Base-by-base conservation (phyloP, 2,888 invertebrate genomes). In the Drosophila nigricruria region DNA sequence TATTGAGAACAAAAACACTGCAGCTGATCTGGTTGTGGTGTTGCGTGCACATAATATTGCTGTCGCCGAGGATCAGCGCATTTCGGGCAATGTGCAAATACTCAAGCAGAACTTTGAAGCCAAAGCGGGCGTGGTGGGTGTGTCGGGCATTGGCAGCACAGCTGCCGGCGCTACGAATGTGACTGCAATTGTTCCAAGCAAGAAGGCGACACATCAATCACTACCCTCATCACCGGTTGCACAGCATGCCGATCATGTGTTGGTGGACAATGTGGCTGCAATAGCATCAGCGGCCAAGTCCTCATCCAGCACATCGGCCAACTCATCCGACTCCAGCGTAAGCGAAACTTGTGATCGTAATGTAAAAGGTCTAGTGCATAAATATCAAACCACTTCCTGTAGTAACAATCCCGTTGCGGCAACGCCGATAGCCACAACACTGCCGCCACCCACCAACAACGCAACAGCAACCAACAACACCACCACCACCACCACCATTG, bases 91-190 rank as follows among this genome's bases (percentile, higher is more conserved):
- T 91, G 97, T 97, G 81, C 95, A 96, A 94, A 96, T 96, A 94
- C 95, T 97, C 82, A 97, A 97, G 93, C 96, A 96, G 92, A 97
- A 97, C 92, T 97, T 97, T 92, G 97, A 98, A 94, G 97, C 97
- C 58, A 96, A 96, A 92, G 92, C 92, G 16, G 75, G 72, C 6
- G 77, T 77, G 45, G 82, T 77, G 50, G 81, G 73, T 23, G 76
- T 65, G 62, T 27, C 60, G 30, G 70, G 52, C 52, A 32, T n/a
- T 32, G 56, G 45, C 45, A 50, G 64, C 50, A 57, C 52, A 45
- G 49, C 40, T 23, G 56, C 40, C 34, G 45, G 54, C 25, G 56
- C 52, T 9, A 52, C 54, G 5, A 64, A 38, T 30, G 27, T 42
- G 42, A 27, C 50, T 36, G 57, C 56, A 23, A 52, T 59, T 53